A percentile compares a stretch with the other conserved stretches of the same genome.
These are phyloP conservation scores for Imbricaverruca yamaguchii DNA, from an alignment of 2,888 invertebrate species.

Conservation along the genomic window DNA sequence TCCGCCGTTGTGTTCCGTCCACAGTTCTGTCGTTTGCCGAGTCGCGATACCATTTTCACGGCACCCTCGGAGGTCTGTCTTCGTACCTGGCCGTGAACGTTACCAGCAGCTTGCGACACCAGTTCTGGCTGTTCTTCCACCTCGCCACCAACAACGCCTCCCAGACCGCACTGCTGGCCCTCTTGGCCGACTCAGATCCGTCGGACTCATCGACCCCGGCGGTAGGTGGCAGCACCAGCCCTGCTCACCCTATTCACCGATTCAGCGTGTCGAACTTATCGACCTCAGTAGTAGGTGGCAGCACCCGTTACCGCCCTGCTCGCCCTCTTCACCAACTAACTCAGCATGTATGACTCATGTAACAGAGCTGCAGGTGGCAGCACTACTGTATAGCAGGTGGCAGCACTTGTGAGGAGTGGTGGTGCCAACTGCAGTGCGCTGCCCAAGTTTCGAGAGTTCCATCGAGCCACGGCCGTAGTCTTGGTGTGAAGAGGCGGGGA, in stretches of 20 bases:
- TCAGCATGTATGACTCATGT: too few species aligned
- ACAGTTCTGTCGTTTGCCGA: neutral
- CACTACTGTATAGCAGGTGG: neutral
- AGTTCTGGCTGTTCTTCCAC: constrained; percentile 22
- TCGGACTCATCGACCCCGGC: neutral
- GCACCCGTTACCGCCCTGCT: too few species aligned
- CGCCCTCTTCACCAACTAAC: too few species aligned
- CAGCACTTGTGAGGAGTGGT: neutral
- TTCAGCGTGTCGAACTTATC: too few species aligned
- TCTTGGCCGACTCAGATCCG: neutral
- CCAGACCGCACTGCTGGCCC: neutral
- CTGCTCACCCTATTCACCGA: too few species aligned
- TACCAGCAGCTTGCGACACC: neutral
- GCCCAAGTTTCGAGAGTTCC: too few species aligned
- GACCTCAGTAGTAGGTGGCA: too few species aligned
- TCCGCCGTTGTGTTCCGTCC: too few species aligned
- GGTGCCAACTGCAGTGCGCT: too few species aligned
- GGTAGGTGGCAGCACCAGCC: neutral
- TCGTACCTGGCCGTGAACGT: neutral
- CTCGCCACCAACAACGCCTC: neutral
- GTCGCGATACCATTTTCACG: neutral
- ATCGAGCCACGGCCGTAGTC: too few species aligned
- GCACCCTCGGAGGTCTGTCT: neutral
- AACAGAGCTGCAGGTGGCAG: neutral
- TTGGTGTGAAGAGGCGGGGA: too few species aligned